These are phyloP conservation scores for Ardeotis arabs DNA, from an alignment of 2,113 vertebrate genomes.

Conservation along the genomic window DNA sequence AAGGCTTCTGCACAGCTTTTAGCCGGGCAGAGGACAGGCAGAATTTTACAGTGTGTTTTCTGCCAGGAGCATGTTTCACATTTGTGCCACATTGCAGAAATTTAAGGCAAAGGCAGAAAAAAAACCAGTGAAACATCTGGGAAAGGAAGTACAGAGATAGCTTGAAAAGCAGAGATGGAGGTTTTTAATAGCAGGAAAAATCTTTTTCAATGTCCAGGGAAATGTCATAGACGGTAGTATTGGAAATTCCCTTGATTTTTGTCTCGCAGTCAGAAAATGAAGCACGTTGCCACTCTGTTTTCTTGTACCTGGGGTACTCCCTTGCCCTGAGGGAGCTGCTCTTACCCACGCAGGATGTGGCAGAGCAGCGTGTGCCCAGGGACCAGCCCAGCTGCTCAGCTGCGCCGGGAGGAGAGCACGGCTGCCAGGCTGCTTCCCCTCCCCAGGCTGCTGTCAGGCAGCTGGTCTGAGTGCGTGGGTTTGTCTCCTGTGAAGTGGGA, in stretches of 20 bases:
- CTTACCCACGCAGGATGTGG: not conserved
- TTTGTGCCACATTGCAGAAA: constrained; percentile 44
- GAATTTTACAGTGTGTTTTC: not conserved
- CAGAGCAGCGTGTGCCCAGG: not conserved
- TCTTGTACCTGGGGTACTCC: not conserved
- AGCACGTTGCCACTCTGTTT: not conserved
- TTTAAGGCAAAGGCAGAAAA: constrained; percentile 20
- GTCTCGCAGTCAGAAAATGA: not conserved
- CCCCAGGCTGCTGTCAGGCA: not conserved
- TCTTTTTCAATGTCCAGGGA: not conserved
- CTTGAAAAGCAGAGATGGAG: not conserved
- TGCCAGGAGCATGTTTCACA: not conserved
- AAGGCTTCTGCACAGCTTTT: not conserved
- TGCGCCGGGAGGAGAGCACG: not conserved
- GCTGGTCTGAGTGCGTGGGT: not conserved
- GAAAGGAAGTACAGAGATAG: not conserved
- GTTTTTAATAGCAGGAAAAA: not conserved
- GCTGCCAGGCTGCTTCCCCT: not conserved
- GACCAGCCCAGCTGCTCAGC: not conserved
- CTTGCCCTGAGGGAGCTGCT: not conserved
- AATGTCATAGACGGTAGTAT: not conserved
- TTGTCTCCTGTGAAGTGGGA: not conserved
- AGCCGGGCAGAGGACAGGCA: not conserved
- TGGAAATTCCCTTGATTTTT: not conserved
- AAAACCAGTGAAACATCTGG: not conserved